A percentile compares a stretch with the other conserved stretches of the same genome.
These are phyloP conservation scores for Lithobius niger DNA, from an alignment of 1,140 invertebrate genomes.

Conservation along the genomic window DNA sequence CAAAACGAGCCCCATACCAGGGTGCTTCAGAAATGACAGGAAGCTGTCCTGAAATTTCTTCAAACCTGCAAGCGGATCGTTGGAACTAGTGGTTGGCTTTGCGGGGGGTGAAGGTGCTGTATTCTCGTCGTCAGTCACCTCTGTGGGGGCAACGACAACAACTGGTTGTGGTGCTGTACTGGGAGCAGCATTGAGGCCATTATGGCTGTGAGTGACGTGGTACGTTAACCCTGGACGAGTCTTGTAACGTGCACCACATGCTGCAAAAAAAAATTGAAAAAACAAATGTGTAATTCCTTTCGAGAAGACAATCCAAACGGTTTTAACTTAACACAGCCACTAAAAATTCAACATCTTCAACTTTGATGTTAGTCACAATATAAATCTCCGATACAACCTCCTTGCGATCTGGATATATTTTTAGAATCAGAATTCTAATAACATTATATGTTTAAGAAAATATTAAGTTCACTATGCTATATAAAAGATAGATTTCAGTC, in stretches of 20 bases:
- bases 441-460: too few relatives aligned
- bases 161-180: constrained; percentile 15
- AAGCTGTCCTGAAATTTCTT: constrained; percentile 49
- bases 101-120: constrained; percentile 22
- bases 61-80: constrained; percentile 16
- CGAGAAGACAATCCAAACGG: too few relatives aligned
- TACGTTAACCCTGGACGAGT: constrained; percentile 90
- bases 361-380: too few relatives aligned
- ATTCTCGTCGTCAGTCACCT: constrained; percentile 23
- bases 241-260: constrained; percentile 94
- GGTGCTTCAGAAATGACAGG: constrained; percentile 49
- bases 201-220: constrained; percentile 92
- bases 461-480: too few relatives aligned
- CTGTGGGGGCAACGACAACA: too few relatives aligned
- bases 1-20: constrained; percentile 11
- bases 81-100: constrained; percentile 13
- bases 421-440: too few relatives aligned
- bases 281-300: background rate
- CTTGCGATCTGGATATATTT: too few relatives aligned
- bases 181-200: constrained; percentile 40
- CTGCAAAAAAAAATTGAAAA: constrained; percentile 42
- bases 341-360: too few relatives aligned
- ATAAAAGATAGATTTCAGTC: too few relatives aligned
- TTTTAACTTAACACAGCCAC: too few relatives aligned
- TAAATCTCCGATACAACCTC: too few relatives aligned